Percentiles rank a stretch among this genome's conserved stretches.
Evolutionary conservation across 2,797 vertebrate species (phyloP).

Genomic region (Phrynocephalus guinanensis): DNA sequence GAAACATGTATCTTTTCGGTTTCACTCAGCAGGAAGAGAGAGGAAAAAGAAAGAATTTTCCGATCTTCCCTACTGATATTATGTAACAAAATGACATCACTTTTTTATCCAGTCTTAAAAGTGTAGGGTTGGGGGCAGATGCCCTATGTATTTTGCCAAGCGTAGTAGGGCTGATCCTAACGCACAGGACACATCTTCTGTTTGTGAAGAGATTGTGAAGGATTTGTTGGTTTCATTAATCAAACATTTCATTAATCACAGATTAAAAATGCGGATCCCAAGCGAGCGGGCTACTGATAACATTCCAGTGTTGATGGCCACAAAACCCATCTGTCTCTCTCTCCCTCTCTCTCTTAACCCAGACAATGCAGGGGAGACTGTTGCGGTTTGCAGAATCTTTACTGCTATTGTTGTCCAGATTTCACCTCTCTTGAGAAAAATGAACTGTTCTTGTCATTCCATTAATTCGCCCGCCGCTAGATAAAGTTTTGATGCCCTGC

Average conservation of each 20-base stretch:
- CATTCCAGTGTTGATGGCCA: not conserved
- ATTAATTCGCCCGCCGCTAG: not conserved
- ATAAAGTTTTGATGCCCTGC: not conserved
- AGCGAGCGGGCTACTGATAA: not conserved
- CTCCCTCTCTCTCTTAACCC: not conserved
- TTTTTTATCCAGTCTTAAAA: conserved; percentile 1
- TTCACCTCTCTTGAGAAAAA: not conserved
- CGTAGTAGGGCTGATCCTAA: not conserved
- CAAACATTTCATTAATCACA: conserved; percentile 30
- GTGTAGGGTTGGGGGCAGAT: not conserved
- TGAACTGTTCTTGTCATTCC: not conserved
- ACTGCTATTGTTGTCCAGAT: not conserved
- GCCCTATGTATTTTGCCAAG: not conserved
- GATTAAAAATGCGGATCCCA: conserved; percentile 14
- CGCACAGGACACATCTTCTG: not conserved
- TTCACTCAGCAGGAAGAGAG: not conserved
- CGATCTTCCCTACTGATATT: not conserved
- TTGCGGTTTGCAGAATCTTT: not conserved
- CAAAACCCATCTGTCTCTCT: not conserved
- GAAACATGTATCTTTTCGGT: not conserved
- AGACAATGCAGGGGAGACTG: not conserved
- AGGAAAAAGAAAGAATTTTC: not conserved
- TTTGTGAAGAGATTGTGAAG: conserved; percentile 14
- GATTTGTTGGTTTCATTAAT: conserved; percentile 34
- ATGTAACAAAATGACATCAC: not conserved